Conservation (phyloP, 2,113 vertebrate genomes). For the Gulo gulo region DNA sequence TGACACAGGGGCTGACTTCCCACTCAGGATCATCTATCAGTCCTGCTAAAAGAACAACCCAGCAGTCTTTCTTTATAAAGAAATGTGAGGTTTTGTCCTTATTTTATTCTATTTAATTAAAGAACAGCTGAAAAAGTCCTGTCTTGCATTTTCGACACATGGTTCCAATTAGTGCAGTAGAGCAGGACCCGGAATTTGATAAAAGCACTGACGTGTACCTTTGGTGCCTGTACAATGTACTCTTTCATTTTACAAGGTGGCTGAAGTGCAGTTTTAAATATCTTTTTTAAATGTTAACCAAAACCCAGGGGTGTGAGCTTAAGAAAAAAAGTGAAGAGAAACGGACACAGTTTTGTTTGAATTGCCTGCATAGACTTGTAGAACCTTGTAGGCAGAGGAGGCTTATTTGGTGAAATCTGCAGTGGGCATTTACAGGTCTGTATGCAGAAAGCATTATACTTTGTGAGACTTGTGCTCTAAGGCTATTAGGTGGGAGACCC, state of each 20-base stretch:
- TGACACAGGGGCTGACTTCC: neutral
- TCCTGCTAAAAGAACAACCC: neutral
- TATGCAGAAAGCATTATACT: slow-evolving; percentile 7
- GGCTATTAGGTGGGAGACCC: neutral
- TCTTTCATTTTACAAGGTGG: slow-evolving; percentile 71
- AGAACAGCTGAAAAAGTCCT: slow-evolving; percentile 64
- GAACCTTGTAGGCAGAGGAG: neutral
- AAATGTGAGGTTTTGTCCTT: slow-evolving; percentile 14
- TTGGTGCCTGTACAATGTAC: slow-evolving; percentile 59
- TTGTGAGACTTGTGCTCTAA: neutral
- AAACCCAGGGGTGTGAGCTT: slow-evolving; percentile 55
- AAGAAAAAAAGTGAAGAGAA: slow-evolving; percentile 48
- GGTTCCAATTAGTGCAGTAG: slow-evolving; percentile 65
- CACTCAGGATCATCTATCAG: neutral
- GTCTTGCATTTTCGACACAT: slow-evolving; percentile 57
- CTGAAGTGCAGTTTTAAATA: slow-evolving; percentile 66
- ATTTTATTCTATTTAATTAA: slow-evolving; percentile 74
- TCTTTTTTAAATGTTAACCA: slow-evolving; percentile 62
- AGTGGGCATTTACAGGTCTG: slow-evolving; percentile 5
- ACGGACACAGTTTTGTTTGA: slow-evolving; percentile 24
- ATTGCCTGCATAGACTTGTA: slow-evolving; percentile 15
- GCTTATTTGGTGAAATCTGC: slow-evolving; percentile 30
- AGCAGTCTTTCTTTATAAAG: slow-evolving; percentile 23
- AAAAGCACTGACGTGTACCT: slow-evolving; percentile 58
- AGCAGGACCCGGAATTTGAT: slow-evolving; percentile 63